These are phyloP conservation scores for Meloidogyne chitwoodi DNA, from an alignment of 1,140 invertebrate genomes.

Conservation along the genomic window DNA sequence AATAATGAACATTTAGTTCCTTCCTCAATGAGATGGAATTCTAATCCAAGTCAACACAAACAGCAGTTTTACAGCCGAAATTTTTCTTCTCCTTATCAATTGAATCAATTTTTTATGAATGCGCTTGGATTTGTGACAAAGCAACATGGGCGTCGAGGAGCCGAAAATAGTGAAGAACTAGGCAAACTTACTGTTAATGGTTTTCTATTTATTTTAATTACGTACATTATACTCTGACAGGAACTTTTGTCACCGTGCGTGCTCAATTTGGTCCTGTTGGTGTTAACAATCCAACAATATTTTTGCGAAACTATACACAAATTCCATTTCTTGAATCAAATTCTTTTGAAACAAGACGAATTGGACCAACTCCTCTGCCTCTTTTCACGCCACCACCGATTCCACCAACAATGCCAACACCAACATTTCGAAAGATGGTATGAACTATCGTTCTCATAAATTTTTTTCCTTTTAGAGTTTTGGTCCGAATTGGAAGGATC, in stretches of 20 bases:
- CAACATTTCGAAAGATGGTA: slow-evolving; percentile 7
- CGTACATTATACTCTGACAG: not conserved
- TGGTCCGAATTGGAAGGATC: slow-evolving; percentile 20
- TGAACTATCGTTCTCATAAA: not conserved
- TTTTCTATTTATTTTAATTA: not conserved
- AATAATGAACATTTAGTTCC: not conserved
- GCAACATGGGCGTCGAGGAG: not conserved
- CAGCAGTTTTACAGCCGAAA: slow-evolving; percentile 2
- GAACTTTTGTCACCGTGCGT: slow-evolving; percentile 25
- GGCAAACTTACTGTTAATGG: slow-evolving; percentile 22
- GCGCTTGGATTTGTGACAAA: not conserved
- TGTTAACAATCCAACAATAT: slow-evolving; percentile 53
- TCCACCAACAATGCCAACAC: slow-evolving; percentile 6
- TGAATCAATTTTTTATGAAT: slow-evolving; percentile 1
- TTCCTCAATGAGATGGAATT: slow-evolving; percentile 25
- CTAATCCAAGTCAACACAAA: slow-evolving; percentile 1
- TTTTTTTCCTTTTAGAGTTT: slow-evolving; percentile 16
- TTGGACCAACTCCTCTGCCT: slow-evolving; percentile 47
- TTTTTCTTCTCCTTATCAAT: not conserved
- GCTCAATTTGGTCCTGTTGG: slow-evolving; percentile 50
- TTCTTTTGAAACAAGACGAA: slow-evolving; percentile 45
- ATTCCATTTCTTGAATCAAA: not conserved
- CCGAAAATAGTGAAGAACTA: not conserved
- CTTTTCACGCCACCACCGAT: slow-evolving; percentile 22
- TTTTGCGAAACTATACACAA: slow-evolving; percentile 47